Evolutionary conservation across 2,797 vertebrate genomes (phyloP).

Genomic region (Cottoperca gobio): DNA sequence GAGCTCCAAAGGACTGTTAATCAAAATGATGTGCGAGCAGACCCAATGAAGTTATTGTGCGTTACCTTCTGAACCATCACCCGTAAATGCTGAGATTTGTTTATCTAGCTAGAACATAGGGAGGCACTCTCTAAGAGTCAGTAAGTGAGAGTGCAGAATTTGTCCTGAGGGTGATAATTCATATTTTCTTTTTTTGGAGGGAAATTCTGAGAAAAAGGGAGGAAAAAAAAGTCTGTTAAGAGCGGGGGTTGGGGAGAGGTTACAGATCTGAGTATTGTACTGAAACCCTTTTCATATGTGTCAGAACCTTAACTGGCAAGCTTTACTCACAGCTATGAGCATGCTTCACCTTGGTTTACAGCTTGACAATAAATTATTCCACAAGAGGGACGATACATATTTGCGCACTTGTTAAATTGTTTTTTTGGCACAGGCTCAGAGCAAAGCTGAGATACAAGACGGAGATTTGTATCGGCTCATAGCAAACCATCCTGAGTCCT

Average conservation of each 20-base stretch:
- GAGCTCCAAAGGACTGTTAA: conserved; percentile 71
- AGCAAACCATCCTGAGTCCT: conserved; percentile 34
- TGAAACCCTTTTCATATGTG: conserved; percentile 57
- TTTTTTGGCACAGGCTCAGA: conserved; percentile 72
- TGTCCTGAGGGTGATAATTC: conserved; percentile 78
- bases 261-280: conserved; percentile 43
- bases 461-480: too few relatives aligned
- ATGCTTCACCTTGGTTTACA: conserved; percentile 68
- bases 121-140: conserved; percentile 73
- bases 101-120: conserved; percentile 77
- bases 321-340: conserved; percentile 68
- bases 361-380: conserved; percentile 71
- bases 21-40: conserved; percentile 66
- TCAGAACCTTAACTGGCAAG: conserved; percentile 70
- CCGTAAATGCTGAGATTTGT: conserved; percentile 58
- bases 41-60: conserved; percentile 69
- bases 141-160: conserved; percentile 78
- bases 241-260: conserved; percentile 26
- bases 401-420: conserved; percentile 70
- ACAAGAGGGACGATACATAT: conserved; percentile 68
- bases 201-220: conserved; percentile 54
- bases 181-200: conserved; percentile 73
- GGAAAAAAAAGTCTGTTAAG: conserved; percentile 28
- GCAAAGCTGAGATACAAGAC: conserved; percentile 54
- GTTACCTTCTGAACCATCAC: conserved; percentile 67